Evolutionary conservation across 2,888 invertebrate genomes (phyloP).

Genomic region (Acanthococcus lagerstroemiae): DNA sequence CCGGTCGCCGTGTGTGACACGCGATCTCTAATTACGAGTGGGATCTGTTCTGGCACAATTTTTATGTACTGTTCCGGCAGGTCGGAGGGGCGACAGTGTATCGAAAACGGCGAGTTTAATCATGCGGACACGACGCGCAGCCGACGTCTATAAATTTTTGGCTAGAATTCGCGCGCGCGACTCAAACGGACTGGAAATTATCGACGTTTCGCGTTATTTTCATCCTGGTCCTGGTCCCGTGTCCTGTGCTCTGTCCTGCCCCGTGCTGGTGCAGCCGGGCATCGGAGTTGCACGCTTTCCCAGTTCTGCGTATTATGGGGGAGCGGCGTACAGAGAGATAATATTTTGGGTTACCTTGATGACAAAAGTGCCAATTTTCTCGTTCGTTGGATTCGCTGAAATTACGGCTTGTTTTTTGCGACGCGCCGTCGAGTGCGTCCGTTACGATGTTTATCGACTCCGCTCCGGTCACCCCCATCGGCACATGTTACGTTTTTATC

Average conservation of each 20-base stretch:
- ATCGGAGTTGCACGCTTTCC: too few species aligned
- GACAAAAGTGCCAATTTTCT: background rate
- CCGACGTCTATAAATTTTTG: background rate
- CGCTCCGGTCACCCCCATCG: background rate
- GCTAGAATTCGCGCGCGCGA: background rate
- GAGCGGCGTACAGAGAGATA: background rate
- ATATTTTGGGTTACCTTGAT: background rate
- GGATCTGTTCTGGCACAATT: constrained; percentile 7
- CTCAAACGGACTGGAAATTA: constrained; percentile 7
- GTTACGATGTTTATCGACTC: background rate
- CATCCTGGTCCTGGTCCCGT: too few species aligned
- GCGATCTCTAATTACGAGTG: constrained; percentile 24
- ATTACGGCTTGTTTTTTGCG: background rate
- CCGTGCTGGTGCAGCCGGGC: too few species aligned
- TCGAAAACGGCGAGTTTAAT: background rate
- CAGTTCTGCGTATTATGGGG: too few species aligned
- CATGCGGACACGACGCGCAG: background rate
- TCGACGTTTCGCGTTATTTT: background rate
- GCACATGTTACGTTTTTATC: constrained; percentile 2
- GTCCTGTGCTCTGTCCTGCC: too few species aligned
- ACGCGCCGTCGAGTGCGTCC: background rate
- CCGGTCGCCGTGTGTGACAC: constrained; percentile 7
- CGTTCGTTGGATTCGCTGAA: background rate
- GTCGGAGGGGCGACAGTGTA: background rate
- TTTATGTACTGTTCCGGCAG: background rate